phyloP scores from a whole-genome alignment of 2,888 invertebrate species.

The Sphecodes monilicornis region DNA sequence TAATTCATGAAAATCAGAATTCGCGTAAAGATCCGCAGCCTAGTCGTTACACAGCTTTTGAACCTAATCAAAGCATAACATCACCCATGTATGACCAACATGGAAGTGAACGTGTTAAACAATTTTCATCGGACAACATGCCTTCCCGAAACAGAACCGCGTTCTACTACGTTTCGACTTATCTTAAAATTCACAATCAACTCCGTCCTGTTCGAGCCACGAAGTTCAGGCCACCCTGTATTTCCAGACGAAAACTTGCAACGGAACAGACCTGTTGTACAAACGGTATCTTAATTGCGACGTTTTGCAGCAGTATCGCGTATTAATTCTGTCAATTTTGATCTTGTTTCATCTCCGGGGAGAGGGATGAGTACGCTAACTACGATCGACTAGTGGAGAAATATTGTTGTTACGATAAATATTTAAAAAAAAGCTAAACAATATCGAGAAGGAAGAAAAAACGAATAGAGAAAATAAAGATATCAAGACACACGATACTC shows the following conservation, averaged over 20 bases:
- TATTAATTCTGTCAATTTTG: slow-evolving; percentile 54
- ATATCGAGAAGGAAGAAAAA: background rate
- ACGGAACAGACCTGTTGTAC: slow-evolving; percentile 24
- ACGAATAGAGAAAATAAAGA: background rate
- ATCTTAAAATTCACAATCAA: background rate
- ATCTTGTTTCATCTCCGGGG: background rate
- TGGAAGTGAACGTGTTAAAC: background rate
- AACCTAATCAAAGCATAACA: too few species aligned
- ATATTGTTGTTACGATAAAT: background rate
- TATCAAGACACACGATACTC: background rate
- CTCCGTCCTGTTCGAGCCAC: background rate
- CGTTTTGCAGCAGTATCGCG: slow-evolving; percentile 45
- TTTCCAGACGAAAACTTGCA: slow-evolving; percentile 31
- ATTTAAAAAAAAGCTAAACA: background rate
- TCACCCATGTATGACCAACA: background rate
- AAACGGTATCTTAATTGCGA: slow-evolving; percentile 4
- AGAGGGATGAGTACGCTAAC: background rate
- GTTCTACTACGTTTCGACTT: background rate
- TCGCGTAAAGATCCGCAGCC: too few species aligned
- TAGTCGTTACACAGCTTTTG: too few species aligned
- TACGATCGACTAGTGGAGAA: background rate
- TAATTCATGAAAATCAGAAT: too few species aligned
- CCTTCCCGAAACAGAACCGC: background rate
- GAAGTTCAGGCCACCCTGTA: slow-evolving; percentile 2
- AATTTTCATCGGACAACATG: background rate